A percentile compares a stretch with the other conserved stretches of the same genome.
Evolutionary conservation across 2,888 invertebrate species (phyloP).

Genomic region (Sympetrum striolatum): DNA sequence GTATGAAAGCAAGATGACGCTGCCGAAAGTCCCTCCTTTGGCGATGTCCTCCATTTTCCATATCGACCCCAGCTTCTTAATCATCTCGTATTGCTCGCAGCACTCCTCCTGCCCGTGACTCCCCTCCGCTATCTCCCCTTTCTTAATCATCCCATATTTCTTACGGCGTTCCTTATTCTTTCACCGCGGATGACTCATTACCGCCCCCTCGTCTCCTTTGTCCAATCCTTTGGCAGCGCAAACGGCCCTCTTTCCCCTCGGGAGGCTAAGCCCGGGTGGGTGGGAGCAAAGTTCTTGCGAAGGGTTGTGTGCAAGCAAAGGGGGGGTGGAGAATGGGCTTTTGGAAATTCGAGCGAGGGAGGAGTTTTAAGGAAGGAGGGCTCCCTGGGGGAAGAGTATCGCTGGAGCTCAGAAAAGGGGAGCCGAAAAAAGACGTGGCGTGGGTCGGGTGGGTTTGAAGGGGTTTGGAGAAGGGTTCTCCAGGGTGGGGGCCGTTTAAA

Average conservation of each 20-base stretch:
- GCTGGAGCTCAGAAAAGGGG: background rate
- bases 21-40: too few species aligned
- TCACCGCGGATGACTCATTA: background rate
- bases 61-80: background rate
- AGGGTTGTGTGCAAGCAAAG: background rate
- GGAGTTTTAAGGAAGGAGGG: background rate
- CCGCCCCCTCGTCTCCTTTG: background rate
- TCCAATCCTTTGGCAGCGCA: slow-evolving; percentile 1
- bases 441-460: background rate
- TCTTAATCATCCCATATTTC: background rate
- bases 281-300: slow-evolving; percentile 4
- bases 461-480: background rate
- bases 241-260: background rate
- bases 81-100: background rate
- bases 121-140: background rate
- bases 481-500: background rate
- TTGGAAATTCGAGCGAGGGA: background rate
- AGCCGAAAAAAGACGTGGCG: background rate
- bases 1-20: too few species aligned
- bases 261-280: slow-evolving; percentile 1
- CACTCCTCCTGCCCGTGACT: background rate
- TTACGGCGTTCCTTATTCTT: background rate
- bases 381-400: background rate
- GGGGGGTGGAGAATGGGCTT: slow-evolving; percentile 1
- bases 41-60: background rate